Evolutionary conservation across 2,113 vertebrate genomes (phyloP), one percentile per base, ranked within the genome.

Genomic region (Lasiurus borealis): DNA sequence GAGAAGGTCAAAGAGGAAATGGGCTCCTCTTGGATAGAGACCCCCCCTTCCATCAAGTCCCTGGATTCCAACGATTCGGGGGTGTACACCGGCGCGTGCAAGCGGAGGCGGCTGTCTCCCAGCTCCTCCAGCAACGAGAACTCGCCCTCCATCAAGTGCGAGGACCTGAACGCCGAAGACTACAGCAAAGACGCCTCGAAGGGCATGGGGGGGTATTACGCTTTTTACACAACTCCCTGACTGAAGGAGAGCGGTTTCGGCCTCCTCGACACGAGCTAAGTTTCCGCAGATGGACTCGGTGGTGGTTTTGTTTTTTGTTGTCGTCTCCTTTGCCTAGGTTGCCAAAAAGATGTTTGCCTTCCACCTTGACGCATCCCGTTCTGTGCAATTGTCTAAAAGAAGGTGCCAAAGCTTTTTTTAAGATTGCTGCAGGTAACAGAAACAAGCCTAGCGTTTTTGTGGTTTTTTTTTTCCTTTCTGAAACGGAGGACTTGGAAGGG

Each of bases 131-230:
- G 99, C 97, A 99, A 99, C 2, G 99, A 99, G 95, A 99, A 99
- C 88, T 99, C 99, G 14, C 99, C 99, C 0, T 99, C 99, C 50
- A 99, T 99, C 98, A 99, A 99, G 98, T 99, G 99, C 73, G 99
- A 99, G 98, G 99, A 99, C 97, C 98, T 99, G 98, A 99, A 98
- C 71, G 71, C 99, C 21, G 99, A 99, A 88, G 99, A 99, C 95
- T 99, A 99, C 98, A 99, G 97, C 98, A 99, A 99, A 98, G 99
- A 99, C 98, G 98, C 98, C 98, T 99, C 99, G 54, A 99, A 99
- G 99, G 98, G 99, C 98, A 99, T 99, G 99, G 99, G 99, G 92
- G 99, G 99, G 69, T 99, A 99, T 98, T 99, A 99, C 11, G 98
- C 99, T 1, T 99, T 99, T 98, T 99, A 99, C 98, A 99, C 99